A percentile compares a stretch with the other conserved stretches of the same genome.
Evolutionary conservation across 2,113 vertebrate genomes (phyloP).

Genomic region (Coptodon rendalli): DNA sequence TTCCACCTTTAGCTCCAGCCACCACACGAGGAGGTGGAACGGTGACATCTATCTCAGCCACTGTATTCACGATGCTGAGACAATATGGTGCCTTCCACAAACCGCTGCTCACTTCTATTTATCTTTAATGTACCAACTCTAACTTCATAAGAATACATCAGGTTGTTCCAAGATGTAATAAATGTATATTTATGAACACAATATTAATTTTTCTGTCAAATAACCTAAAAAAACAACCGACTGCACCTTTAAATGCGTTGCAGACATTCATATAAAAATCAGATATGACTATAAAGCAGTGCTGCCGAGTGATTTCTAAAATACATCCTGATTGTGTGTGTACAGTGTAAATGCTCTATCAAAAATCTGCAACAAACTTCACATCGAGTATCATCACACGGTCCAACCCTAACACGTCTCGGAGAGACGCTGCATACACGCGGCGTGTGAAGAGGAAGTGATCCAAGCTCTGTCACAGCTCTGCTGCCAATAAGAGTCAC

Average conservation of each 20-base stretch:
- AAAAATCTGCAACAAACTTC: neutral
- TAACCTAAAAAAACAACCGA: neutral
- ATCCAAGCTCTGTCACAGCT: neutral
- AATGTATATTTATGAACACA: neutral
- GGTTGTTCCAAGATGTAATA: neutral
- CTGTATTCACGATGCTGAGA: neutral
- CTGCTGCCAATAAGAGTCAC: neutral
- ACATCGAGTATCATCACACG: neutral
- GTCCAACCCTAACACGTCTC: neutral
- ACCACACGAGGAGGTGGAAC: neutral
- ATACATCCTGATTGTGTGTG: neutral
- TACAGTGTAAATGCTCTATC: neutral
- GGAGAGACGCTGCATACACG: neutral
- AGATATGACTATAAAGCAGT: neutral
- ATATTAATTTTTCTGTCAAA: neutral
- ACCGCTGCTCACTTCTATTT: neutral
- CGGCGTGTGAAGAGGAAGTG: neutral
- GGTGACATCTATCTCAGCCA: neutral
- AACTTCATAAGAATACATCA: neutral
- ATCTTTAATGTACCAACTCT: neutral
- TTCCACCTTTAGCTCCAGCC: rapidly evolving
- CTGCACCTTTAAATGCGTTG: neutral
- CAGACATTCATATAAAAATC: neutral
- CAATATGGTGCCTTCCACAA: neutral
- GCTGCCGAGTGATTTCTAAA: neutral